Evolutionary conservation across 2,113 vertebrate genomes (phyloP).

Genomic region (Gadus chalcogrammus): DNA sequence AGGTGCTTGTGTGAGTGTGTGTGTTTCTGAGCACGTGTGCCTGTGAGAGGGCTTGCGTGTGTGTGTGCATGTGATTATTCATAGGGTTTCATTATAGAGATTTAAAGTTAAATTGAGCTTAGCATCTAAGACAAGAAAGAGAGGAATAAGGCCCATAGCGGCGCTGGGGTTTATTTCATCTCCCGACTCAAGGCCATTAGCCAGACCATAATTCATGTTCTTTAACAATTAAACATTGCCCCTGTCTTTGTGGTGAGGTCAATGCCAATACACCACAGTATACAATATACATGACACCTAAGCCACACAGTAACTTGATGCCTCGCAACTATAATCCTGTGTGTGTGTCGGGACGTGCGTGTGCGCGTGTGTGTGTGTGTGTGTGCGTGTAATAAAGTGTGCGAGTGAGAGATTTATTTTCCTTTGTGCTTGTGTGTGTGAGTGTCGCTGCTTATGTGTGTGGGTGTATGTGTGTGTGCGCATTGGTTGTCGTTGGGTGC

Average conservation of each 20-base stretch:
- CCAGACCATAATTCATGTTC: slow-evolving; percentile 1
- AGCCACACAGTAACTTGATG: slow-evolving; percentile 24
- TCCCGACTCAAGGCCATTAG: neutral
- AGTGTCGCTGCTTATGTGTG: neutral
- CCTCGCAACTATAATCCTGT: no score
- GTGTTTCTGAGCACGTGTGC: no score
- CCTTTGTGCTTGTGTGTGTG: neutral
- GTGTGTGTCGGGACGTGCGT: no score
- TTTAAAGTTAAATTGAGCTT: neutral
- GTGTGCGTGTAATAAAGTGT: neutral
- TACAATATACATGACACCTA: slow-evolving; percentile 22
- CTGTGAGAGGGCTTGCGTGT: no score
- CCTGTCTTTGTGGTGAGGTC: slow-evolving; percentile 6
- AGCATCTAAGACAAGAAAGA: no score
- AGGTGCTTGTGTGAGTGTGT: no score
- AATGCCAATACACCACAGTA: slow-evolving; percentile 18
- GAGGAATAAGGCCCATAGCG: no score
- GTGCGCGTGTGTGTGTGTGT: neutral
- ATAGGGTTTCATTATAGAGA: neutral
- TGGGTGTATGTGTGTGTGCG: no score
- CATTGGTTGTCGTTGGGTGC: no score
- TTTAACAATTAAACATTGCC: slow-evolving; percentile 28
- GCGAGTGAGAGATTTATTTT: no score
- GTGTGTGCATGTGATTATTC: no score
- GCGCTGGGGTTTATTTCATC: neutral